Conservation (phyloP, 2,113 vertebrate species). For the Myiopsitta monachus region DNA sequence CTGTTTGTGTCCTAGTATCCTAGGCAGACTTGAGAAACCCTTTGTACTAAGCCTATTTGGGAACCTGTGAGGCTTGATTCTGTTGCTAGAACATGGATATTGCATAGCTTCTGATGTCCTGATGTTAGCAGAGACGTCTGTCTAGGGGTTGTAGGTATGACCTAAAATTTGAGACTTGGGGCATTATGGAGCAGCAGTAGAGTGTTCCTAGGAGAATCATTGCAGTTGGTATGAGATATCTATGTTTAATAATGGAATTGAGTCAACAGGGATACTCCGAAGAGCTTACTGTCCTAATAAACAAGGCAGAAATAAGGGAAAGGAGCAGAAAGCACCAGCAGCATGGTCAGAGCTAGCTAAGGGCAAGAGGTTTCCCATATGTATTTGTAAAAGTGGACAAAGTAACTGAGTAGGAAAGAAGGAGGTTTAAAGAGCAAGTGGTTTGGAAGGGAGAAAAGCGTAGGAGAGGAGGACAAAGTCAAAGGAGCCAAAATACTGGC, state of each 20-base stretch:
- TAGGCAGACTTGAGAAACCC: neutral
- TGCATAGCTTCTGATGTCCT: neutral
- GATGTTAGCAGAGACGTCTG: neutral
- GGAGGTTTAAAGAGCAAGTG: neutral
- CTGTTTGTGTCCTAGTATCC: neutral
- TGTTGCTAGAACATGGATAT: neutral
- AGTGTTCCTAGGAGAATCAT: neutral
- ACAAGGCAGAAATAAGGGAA: neutral
- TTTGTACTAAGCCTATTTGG: neutral
- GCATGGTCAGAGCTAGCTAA: neutral
- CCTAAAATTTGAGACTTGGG: neutral
- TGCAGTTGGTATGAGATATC: neutral
- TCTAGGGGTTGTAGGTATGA: neutral
- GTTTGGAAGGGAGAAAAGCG: neutral
- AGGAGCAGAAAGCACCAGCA: neutral
- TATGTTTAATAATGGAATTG: neutral
- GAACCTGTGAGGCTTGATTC: neutral
- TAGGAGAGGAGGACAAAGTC: neutral
- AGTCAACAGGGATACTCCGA: neutral
- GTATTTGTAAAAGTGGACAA: neutral
- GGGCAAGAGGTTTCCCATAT: neutral
- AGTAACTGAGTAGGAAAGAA: neutral
- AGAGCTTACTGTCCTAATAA: neutral
- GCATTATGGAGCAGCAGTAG: neutral
- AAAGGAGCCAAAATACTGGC: neutral